phyloP scores from a whole-genome alignment of 2,113 vertebrate species.

The Ranitomeya imitator region DNA sequence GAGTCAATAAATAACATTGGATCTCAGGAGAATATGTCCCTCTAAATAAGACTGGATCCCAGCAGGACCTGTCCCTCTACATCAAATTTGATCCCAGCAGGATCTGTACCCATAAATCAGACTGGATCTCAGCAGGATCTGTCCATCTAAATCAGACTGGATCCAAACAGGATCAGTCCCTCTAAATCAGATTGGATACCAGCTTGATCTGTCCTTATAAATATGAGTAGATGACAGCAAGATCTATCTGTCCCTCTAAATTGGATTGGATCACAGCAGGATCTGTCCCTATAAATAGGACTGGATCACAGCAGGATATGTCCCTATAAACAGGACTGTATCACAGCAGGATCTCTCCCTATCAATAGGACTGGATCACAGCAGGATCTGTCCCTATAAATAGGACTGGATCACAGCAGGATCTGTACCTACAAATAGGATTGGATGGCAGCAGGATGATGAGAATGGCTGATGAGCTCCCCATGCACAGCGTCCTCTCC shows the following conservation, averaged over 20 bases:
- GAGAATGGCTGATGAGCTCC: background rate
- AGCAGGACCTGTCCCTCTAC: background rate
- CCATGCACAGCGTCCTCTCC: too few relatives aligned
- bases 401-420: background rate
- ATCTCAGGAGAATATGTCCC: background rate
- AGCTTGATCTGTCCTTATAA: too few relatives aligned
- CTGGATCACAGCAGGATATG: background rate
- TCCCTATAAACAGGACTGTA: too few relatives aligned
- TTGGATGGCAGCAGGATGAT: background rate
- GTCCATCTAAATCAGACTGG: background rate
- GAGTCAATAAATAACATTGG: too few relatives aligned
- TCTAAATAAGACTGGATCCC: background rate
- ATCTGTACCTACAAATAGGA: too few relatives aligned
- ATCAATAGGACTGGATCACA: background rate
- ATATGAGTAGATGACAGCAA: too few relatives aligned
- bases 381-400: background rate
- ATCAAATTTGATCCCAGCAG: too few relatives aligned
- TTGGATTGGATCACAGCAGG: too few relatives aligned
- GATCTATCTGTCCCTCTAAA: background rate
- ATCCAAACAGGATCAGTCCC: background rate
- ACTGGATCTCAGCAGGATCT: background rate
- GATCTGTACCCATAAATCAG: background rate
- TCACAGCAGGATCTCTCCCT: too few relatives aligned
- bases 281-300: too few relatives aligned
- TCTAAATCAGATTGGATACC: background rate